Evolutionary conservation across 2,888 invertebrate genomes (phyloP), one percentile per base, ranked within the genome.

Genomic region (Tetheella fluctuosa): DNA sequence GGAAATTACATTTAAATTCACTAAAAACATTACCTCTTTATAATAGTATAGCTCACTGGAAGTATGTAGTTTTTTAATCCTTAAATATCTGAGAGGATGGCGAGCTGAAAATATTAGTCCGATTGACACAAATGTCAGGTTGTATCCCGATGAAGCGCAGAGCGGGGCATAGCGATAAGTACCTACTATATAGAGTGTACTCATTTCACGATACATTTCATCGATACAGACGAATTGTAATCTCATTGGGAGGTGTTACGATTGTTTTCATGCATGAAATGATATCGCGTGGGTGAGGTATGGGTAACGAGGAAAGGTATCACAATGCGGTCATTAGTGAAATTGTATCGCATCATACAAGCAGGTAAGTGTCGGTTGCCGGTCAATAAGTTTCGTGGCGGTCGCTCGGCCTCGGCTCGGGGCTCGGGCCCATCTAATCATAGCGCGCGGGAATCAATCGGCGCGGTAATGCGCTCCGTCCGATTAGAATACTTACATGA

Each of bases 401-500:
- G 25, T 10, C n/a, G 25, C 25, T 34, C 34, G 34, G 7, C 3
- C 30, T 13, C 57, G 53, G 62, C 62, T 61, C 65, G 69, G n/a
- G n/a, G 65, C 57, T 53, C 25, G 53, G 42, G 39, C 59, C 56
- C 42, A 28, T 56, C 34, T 13, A 54, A 55, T 61, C 63, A 64
- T 64, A 63, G 52, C 59, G 67, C 64, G 59, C 62, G 64, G 61
- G 64, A 64, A 65, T 60, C 64, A 59, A 65, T 73, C 68, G 60
- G 59, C 61, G 59, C 57, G 37, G 69, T 74, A 71, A 76, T 72
- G 69, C 65, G 59, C 61, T 63, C 63, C 69, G 64, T 62, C 63
- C 68, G 64, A 74, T 76, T 74, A 71, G 62, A 77, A 74, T 74
- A 74, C 77, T 74, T 71, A 67, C 68, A 55, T n/a, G n/a, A n/a